A percentile compares a stretch with the other conserved stretches of the same genome.
phyloP scores from a whole-genome alignment of 2,888 invertebrate genomes.

The Hirtodrosophila duncani region DNA sequence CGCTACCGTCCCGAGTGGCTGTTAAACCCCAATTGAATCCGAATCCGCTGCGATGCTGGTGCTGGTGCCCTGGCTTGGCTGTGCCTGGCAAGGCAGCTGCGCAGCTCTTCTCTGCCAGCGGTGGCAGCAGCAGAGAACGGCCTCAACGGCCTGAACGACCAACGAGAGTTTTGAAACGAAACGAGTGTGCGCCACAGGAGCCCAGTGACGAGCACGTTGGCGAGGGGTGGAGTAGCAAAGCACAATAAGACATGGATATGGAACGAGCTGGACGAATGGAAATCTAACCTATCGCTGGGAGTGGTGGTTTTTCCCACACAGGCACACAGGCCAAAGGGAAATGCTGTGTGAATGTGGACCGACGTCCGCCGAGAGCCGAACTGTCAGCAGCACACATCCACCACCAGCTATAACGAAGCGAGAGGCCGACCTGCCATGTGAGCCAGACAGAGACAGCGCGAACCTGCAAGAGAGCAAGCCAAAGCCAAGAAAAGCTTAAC shows the following conservation, averaged over 20 bases:
- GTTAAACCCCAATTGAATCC: slow-evolving; percentile 80
- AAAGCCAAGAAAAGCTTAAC: slow-evolving; percentile 1
- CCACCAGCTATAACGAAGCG: slow-evolving; percentile 6
- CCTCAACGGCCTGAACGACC: slow-evolving; percentile 50
- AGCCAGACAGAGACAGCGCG: slow-evolving; percentile 34
- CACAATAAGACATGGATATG: slow-evolving; percentile 31
- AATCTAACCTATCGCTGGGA: slow-evolving; percentile 66
- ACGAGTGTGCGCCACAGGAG: slow-evolving; percentile 66
- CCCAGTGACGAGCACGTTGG: slow-evolving; percentile 25
- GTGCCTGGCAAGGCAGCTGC: slow-evolving; percentile 30
- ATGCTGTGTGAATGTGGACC: slow-evolving; percentile 6
- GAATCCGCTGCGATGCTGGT: slow-evolving; percentile 70
- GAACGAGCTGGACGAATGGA: slow-evolving; percentile 43
- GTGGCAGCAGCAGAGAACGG: slow-evolving; percentile 38
- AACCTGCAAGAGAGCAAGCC: not conserved
- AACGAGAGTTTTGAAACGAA: slow-evolving; percentile 69
- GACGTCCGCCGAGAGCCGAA: slow-evolving; percentile 61
- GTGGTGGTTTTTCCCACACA: slow-evolving; percentile 49
- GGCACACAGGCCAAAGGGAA: slow-evolving; percentile 38
- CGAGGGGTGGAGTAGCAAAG: slow-evolving; percentile 7
- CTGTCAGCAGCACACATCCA: slow-evolving; percentile 59
- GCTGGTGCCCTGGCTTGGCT: slow-evolving; percentile 5
- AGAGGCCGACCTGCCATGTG: slow-evolving; percentile 3
- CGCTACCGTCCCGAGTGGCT: slow-evolving; percentile 79
- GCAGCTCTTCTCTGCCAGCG: slow-evolving; percentile 33